phyloP scores from a whole-genome alignment of 2,113 vertebrate species.

The Cyanoramphus novaezelandiae region DNA sequence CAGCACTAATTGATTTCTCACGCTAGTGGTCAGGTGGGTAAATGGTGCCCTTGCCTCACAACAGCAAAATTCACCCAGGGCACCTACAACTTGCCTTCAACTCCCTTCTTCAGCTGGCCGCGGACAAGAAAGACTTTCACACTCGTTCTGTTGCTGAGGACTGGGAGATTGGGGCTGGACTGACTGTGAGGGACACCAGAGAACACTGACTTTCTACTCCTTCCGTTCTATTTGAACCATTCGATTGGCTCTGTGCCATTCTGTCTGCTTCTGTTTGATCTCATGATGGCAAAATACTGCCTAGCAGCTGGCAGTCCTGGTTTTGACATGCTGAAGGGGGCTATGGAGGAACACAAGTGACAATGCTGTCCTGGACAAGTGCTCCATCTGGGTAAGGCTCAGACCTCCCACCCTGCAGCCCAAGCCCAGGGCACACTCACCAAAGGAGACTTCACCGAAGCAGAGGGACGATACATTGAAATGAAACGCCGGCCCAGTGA shows the following conservation, averaged over 20 bases:
- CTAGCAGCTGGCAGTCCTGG: background rate
- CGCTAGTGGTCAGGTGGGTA: background rate
- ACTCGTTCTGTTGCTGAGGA: too few relatives aligned
- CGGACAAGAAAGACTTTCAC: background rate
- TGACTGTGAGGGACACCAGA: background rate
- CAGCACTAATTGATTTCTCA: background rate
- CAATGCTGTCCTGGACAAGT: background rate
- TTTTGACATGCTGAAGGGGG: background rate
- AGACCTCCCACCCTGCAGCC: background rate
- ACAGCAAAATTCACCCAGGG: background rate
- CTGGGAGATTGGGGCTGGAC: too few relatives aligned
- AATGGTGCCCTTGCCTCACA: background rate
- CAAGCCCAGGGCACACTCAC: slow-evolving; percentile 68
- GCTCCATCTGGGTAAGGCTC: background rate
- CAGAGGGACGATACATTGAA: slow-evolving; percentile 78
- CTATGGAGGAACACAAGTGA: background rate
- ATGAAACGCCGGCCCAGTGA: slow-evolving; percentile 81
- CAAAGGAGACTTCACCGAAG: slow-evolving; percentile 87
- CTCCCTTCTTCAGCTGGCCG: background rate
- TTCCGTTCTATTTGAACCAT: background rate
- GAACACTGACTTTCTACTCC: background rate
- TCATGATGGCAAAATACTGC: background rate
- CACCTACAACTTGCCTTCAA: background rate
- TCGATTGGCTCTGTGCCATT: background rate
- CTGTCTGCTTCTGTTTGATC: background rate